Evolutionary conservation across 2,113 vertebrate genomes (phyloP), one percentile per base, ranked within the genome.

Genomic region (Xyrauchen texanus): DNA sequence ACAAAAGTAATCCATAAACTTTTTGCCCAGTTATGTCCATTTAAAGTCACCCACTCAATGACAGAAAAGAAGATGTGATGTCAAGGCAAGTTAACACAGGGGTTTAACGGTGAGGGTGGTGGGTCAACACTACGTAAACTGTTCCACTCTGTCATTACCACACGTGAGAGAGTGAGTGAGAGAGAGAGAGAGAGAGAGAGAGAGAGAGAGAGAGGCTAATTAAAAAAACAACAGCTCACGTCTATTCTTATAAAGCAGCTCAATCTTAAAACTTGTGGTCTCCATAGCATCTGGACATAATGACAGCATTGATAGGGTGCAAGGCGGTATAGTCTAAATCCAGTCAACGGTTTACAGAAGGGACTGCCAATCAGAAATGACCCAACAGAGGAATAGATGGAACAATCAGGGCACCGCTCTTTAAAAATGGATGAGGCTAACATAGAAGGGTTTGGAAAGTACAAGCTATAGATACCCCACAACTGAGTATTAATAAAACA

Each of bases 351-450:
- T 21, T 76, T 60, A 71, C 71, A 67, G 47, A 71, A 34, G 12
- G 66, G 8, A 12, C 68, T 15, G 83, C 63, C 55, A 81, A 85
- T 78, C 68, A 82, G 78, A 84, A 88, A 78, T 83, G 62, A 73
- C 82, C 68, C 78, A 65, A 85, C 77, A 82, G 83, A 55, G 34
- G 58, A 80, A 74, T 53, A 78, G 51, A 91, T 83, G 84, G 87
- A 86, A 85, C 89, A 85, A 89, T 91, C 86, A 86, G 89, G 84
- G 85, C 78, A 10, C 60, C 52, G 47, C 76, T 81, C 88, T 93
- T 94, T 91, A 93, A 93, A 90, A 87, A 83, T 90, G 90, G 82
- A 93, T 93, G 91, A 91, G 89, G 78, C 65, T 44, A 6, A 11
- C 21, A 46, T 60, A 6, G 42, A 68, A 42, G 57, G 16, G 58